These are phyloP conservation scores for Mamestra brassicae DNA, from an alignment of 2,888 invertebrate genomes.

Conservation along the genomic window DNA sequence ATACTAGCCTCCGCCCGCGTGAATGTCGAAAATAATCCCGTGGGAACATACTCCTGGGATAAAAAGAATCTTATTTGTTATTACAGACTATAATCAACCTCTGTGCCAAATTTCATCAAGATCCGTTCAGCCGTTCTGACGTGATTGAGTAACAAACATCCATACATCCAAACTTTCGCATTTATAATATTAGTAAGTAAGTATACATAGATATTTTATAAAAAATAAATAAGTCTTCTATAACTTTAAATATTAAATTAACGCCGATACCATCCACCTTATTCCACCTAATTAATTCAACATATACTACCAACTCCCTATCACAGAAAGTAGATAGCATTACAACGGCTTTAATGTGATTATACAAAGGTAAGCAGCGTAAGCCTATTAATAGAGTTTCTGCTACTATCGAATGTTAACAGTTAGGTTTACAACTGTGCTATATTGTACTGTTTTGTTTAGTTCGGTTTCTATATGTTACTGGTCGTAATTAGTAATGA, in stretches of 20 bases:
- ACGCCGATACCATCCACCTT: neutral
- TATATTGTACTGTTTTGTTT: neutral
- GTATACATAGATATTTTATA: too few relatives aligned
- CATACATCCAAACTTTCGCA: too few relatives aligned
- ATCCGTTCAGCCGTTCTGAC: too few relatives aligned
- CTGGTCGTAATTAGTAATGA: neutral
- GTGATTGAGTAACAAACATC: too few relatives aligned
- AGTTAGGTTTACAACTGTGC: conserved; percentile 22
- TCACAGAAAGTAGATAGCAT: conserved; percentile 59
- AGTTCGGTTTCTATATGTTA: neutral
- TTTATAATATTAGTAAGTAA: too few relatives aligned
- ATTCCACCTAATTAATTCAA: conserved; percentile 20
- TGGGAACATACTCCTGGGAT: too few relatives aligned
- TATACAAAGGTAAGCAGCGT: conserved; percentile 63
- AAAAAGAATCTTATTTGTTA: too few relatives aligned
- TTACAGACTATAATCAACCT: too few relatives aligned
- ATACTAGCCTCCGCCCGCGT: too few relatives aligned
- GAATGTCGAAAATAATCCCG: too few relatives aligned
- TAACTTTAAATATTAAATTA: neutral
- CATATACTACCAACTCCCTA: conserved; percentile 11
- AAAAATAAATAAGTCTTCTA: too few relatives aligned
- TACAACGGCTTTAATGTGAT: conserved; percentile 72
- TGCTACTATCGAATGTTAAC: conserved; percentile 43
- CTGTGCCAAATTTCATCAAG: too few relatives aligned
- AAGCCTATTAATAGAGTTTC: conserved; percentile 63